Evolutionary conservation across 1,140 invertebrate species (phyloP), one percentile per base, ranked within the genome.

Genomic region (Ooceraea biroi): DNA sequence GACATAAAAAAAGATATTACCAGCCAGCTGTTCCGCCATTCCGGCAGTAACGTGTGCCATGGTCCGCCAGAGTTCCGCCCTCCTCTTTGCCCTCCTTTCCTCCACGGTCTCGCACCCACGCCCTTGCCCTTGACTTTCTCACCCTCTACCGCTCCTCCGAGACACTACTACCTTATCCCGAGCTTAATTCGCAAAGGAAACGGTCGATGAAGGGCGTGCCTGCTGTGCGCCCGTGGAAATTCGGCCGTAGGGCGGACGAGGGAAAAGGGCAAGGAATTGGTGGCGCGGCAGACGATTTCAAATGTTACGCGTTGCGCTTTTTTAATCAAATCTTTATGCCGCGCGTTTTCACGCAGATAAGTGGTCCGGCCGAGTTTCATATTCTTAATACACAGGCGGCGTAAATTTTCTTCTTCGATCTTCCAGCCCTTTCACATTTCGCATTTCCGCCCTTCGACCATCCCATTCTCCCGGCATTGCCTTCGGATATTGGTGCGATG

Each of bases 111-210:
- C 69, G 84, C 83, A 65, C 76, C 65, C 83, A 82, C 65, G 86
- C 86, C 76, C 87, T 88, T 88, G 86, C 65, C 87, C 83, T 88
- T 88, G 87, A 88, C 87, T 88, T 82, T 73, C 86, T 88, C 86
- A 82, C 85, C 82, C 87, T 82, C 55, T 46, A 22, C 52, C 66
- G 57, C 48, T 44, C 5, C 48, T 46, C 46, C 85, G 60, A 68
- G 76, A 88, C 82, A 85, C 71, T 63, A 73, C 83, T 73, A 88
- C 77, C 84, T 88, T 85, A 85, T 87, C 83, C 72, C 77, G 63
- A 85, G 83, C 86, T 88, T 89, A 88, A 88, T 89, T 85, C 86
- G 72, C 84, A 83, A 83, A 82, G 83, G 86, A 76, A 84, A 84
- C 86, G 85, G 85, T 88, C 86, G 85, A 87, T 87, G 82, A 84